Conservation (phyloP, 2,797 vertebrate species). For the Lutjanus campechanus region DNA sequence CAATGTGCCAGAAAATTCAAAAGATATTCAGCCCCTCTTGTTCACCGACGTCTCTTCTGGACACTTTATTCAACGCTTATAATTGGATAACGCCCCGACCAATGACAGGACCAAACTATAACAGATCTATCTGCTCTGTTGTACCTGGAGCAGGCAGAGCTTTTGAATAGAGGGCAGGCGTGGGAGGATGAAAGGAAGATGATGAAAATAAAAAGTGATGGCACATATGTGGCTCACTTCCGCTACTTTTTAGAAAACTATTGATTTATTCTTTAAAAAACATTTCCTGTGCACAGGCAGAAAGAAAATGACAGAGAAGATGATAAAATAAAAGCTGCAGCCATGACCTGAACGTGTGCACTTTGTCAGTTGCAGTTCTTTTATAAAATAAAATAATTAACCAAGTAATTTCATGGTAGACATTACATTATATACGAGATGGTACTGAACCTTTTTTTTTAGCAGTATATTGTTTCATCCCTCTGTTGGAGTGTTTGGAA, state of each 20-base stretch:
- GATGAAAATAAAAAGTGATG: background rate
- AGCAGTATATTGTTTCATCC: too few species aligned
- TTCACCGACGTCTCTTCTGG: background rate
- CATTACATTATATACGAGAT: too few species aligned
- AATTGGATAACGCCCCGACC: background rate
- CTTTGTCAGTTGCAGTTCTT: too few species aligned
- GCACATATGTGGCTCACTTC: background rate
- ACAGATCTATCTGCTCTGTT: background rate
- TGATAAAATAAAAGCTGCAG: too few species aligned
- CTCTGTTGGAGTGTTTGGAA: too few species aligned
- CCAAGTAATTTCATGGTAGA: too few species aligned
- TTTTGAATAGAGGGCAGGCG: background rate
- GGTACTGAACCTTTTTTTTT: too few species aligned
- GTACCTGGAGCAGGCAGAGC: background rate
- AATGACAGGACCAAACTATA: too few species aligned
- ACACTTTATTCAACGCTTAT: background rate
- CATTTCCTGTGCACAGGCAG: background rate
- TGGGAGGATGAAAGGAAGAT: background rate
- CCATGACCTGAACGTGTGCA: too few species aligned
- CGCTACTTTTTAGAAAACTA: background rate
- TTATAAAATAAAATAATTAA: too few species aligned
- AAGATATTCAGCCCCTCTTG: background rate
- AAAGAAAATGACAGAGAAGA: background rate
- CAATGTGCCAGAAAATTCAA: background rate
- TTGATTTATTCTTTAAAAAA: conserved; percentile 16